Evolutionary conservation across 2,797 vertebrate genomes (phyloP).

Genomic region (Peromyscus eremicus): DNA sequence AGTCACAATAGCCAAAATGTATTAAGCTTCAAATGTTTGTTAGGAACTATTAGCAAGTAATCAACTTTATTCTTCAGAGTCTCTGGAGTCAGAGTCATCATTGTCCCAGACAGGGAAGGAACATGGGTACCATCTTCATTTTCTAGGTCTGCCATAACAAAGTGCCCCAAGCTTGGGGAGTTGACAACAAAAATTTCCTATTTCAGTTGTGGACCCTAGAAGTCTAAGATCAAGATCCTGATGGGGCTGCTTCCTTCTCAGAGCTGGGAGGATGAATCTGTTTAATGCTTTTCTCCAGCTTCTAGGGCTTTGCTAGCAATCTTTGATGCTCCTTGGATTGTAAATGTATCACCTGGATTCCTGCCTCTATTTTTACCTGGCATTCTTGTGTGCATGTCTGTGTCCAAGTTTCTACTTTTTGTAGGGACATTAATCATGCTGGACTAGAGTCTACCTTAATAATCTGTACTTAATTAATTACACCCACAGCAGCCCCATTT

Average conservation of each 20-base stretch:
- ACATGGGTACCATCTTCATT: neutral
- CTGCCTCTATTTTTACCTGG: neutral
- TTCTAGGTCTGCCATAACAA: neutral
- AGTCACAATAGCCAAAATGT: slow-evolving; percentile 66
- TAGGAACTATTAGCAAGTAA: slow-evolving; percentile 9
- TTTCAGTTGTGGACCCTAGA: neutral
- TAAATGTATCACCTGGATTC: neutral
- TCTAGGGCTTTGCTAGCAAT: neutral
- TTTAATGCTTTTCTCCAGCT: neutral
- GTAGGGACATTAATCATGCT: neutral
- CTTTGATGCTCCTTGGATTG: neutral
- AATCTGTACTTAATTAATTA: slow-evolving; percentile 4
- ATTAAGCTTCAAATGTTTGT: slow-evolving; percentile 56
- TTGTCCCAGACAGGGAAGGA: neutral
- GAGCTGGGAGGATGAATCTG: neutral
- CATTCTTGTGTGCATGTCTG: neutral
- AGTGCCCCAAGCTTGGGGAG: neutral
- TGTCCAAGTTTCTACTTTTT: neutral
- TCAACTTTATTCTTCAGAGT: neutral
- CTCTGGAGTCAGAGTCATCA: neutral
- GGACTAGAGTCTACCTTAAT: neutral
- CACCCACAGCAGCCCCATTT: neutral
- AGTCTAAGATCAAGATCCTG: neutral
- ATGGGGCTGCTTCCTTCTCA: neutral
- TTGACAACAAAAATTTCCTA: neutral